Conservation (phyloP, 2,797 vertebrate species). For the Bovichtus variegatus region DNA sequence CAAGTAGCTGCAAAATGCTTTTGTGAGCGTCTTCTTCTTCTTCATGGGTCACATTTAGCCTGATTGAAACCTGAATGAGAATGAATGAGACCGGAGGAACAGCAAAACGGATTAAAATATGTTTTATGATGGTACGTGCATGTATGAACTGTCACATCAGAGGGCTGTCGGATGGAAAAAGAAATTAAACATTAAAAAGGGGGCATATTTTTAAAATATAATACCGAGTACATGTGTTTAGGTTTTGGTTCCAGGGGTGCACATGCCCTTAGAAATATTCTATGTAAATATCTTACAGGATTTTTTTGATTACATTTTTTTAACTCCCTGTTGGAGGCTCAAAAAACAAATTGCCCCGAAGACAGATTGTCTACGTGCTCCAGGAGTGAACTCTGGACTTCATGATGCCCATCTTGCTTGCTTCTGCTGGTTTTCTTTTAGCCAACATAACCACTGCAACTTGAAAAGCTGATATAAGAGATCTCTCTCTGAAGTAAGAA, state of each 20-base stretch:
- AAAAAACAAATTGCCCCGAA: not conserved
- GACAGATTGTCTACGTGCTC: not conserved
- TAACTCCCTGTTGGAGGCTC: not conserved
- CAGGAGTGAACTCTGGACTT: not conserved
- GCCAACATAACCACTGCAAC: not conserved
- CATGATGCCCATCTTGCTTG: not conserved
- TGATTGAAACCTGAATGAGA: not conserved
- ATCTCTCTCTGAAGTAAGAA: not conserved
- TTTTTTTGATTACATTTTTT: no score
- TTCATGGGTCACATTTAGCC: not conserved
- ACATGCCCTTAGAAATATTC: not conserved
- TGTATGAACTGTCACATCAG: not conserved
- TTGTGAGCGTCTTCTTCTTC: slow-evolving; percentile 7
- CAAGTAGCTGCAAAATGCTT: not conserved
- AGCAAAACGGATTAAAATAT: not conserved
- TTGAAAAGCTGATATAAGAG: not conserved
- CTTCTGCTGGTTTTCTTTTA: not conserved
- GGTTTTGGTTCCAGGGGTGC: no score
- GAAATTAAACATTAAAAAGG: no score
- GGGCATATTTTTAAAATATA: not conserved
- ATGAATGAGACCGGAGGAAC: not conserved
- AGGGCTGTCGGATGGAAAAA: no score
- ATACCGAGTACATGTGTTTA: not conserved
- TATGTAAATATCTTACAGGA: not conserved
- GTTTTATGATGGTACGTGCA: not conserved